Conservation (phyloP, 2,888 invertebrate genomes). For the Ormyrus labotus region DNA sequence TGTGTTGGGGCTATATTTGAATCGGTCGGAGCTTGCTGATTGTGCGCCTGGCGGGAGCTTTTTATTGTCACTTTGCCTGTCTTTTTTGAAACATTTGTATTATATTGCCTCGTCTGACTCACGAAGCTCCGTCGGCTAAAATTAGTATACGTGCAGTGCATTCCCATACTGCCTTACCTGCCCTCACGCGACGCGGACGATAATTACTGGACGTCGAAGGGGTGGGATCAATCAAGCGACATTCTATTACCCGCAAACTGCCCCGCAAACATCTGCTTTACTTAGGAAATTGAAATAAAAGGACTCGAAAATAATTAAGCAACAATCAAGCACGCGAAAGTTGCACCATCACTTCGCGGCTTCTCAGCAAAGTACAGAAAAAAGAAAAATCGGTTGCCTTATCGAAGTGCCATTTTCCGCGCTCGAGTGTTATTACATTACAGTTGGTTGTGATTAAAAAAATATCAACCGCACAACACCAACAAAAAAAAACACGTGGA, state of each 20-base stretch:
- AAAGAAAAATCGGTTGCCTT: constrained; percentile 29
- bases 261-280: neutral
- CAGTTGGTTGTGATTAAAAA: constrained; percentile 35
- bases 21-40: no score
- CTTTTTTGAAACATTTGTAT: no score
- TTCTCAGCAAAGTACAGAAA: neutral
- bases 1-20: no score
- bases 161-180: no score
- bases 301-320: neutral
- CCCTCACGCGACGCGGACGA: no score
- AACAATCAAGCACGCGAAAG: no score
- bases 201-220: no score
- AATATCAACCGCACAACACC: constrained; percentile 72
- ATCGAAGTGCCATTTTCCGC: constrained; percentile 18
- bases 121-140: no score
- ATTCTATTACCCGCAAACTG: neutral
- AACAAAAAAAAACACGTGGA: constrained; percentile 54
- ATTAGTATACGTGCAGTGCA: no score
- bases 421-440: neutral
- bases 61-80: no score
- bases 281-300: constrained; percentile 19
- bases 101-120: neutral
- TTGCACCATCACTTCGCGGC: no score
- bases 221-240: neutral
- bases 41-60: no score